phyloP scores from a whole-genome alignment of 2,113 vertebrate species.

The Cnemophilus loriae region DNA sequence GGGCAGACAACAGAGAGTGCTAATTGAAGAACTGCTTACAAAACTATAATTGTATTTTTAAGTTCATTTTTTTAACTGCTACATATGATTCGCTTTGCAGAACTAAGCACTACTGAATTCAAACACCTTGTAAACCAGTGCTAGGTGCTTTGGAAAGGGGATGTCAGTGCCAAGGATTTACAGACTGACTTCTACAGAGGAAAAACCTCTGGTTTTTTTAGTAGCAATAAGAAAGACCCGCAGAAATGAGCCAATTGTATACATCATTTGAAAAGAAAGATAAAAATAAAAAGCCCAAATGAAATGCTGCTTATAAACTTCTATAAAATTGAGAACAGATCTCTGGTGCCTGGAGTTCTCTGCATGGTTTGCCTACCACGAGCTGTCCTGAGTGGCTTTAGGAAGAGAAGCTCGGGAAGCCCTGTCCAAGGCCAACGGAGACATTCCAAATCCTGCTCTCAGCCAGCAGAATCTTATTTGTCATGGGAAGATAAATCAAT shows the following conservation, averaged over 20 bases:
- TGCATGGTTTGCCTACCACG: background rate
- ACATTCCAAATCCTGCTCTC: background rate
- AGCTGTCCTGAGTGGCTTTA: background rate
- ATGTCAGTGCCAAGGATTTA: background rate
- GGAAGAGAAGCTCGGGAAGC: background rate
- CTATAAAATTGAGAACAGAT: background rate
- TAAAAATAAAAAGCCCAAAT: background rate
- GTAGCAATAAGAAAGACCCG: background rate
- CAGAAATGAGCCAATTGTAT: background rate
- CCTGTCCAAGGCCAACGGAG: background rate
- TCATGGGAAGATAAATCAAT: slow-evolving; percentile 12
- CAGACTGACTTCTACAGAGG: background rate
- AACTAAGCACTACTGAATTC: background rate
- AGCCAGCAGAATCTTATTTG: background rate
- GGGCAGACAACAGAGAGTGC: background rate
- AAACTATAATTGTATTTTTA: background rate
- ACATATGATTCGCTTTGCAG: background rate
- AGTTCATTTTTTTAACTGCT: background rate
- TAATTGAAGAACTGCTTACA: background rate
- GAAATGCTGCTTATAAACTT: background rate
- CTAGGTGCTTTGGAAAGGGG: background rate
- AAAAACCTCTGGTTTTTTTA: background rate
- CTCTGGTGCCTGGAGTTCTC: background rate
- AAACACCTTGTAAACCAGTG: background rate
- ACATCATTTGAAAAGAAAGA: background rate